phyloP scores from a whole-genome alignment of 2,113 vertebrate species.

The Prionailurus viverrinus region DNA sequence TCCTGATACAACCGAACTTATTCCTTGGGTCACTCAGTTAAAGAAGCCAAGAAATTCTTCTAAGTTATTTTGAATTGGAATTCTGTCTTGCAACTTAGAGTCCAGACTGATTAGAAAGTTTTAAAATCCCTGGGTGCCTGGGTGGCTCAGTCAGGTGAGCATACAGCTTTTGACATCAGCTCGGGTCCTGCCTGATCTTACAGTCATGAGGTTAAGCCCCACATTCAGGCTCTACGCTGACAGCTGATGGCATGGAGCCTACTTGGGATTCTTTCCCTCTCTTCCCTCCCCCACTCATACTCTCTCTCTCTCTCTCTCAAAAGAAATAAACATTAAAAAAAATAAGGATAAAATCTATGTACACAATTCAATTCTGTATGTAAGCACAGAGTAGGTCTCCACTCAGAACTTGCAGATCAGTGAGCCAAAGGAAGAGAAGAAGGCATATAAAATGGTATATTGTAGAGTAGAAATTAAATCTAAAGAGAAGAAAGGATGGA shows the following conservation, averaged over 20 bases:
- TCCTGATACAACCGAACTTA: not conserved
- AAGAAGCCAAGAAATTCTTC: not conserved
- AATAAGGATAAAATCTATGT: not conserved
- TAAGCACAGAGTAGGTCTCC: not conserved
- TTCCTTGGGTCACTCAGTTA: not conserved
- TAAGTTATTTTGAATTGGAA: constrained; percentile 1
- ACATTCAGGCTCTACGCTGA: too few relatives aligned
- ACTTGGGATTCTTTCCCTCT: too few relatives aligned
- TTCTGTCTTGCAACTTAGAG: not conserved
- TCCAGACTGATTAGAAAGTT: not conserved
- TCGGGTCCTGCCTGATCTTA: too few relatives aligned
- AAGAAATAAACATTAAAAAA: too few relatives aligned
- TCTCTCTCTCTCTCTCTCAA: too few relatives aligned
- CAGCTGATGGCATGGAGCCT: too few relatives aligned
- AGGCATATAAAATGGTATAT: constrained; percentile 3
- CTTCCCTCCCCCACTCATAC: too few relatives aligned
- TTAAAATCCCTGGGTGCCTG: not conserved
- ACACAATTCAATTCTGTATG: not conserved
- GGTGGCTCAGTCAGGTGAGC: too few relatives aligned
- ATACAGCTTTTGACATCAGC: too few relatives aligned
- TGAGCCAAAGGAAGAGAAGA: not conserved
- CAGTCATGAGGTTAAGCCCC: too few relatives aligned
- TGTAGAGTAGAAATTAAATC: not conserved
- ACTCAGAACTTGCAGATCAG: not conserved
- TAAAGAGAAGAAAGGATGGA: not conserved